Percentiles rank a stretch among this genome's conserved stretches.
Conservation (phyloP, 2,888 invertebrate genomes). For the Odiellus spinosus region DNA sequence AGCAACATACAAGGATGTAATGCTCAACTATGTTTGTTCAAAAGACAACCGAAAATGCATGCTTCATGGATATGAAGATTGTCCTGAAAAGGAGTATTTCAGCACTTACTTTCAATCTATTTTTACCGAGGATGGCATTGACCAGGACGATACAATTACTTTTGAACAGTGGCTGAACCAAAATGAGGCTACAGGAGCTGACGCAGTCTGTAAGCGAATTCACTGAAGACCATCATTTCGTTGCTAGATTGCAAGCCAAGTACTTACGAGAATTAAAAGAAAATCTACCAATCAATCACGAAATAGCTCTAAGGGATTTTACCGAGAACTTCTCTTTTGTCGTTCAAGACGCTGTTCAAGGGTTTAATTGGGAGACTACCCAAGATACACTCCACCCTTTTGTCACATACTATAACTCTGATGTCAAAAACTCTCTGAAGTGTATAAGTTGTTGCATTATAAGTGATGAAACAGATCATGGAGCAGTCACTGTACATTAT, state of each 20-base stretch:
- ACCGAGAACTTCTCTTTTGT: no score
- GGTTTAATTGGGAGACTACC: constrained; percentile 19
- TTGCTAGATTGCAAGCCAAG: not conserved
- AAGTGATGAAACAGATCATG: no score
- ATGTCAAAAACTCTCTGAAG: no score
- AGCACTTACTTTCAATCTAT: not conserved
- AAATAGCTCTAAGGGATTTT: constrained; percentile 13
- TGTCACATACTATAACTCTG: constrained; percentile 3
- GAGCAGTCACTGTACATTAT: no score
- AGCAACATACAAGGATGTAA: not conserved
- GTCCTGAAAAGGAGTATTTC: not conserved
- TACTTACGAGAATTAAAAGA: not conserved
- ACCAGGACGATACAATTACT: not conserved
- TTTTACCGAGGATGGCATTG: not conserved
- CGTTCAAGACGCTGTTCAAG: constrained; percentile 20
- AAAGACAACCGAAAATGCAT: not conserved
- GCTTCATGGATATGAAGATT: not conserved
- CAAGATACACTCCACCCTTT: constrained; percentile 21
- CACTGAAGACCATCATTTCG: not conserved
- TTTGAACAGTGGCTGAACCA: not conserved
- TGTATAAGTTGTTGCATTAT: no score
- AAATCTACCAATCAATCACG: not conserved
- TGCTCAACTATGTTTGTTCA: not conserved
- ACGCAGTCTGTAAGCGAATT: no score
- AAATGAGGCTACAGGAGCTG: no score